A percentile compares a stretch with the other conserved stretches of the same genome.
Evolutionary conservation across 2,888 invertebrate species (phyloP).

Genomic region (Aplocera efformata): DNA sequence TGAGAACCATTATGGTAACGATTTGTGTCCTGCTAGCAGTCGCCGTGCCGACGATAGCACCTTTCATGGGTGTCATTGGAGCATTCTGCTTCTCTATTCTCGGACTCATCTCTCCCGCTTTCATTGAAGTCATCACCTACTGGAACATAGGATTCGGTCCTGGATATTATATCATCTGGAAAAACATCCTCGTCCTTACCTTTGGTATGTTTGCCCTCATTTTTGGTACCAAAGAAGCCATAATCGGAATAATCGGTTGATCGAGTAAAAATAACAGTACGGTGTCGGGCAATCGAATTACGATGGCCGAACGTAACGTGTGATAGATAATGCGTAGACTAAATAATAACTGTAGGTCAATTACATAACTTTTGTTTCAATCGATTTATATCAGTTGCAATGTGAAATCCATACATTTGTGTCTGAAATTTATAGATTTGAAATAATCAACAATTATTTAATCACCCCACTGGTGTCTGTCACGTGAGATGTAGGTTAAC

Average conservation of each 20-base stretch:
- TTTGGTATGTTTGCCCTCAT: constrained; percentile 90
- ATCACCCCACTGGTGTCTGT: too few relatives aligned
- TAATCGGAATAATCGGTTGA: constrained; percentile 44
- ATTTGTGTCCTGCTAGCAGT: constrained; percentile 89
- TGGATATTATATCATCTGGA: constrained; percentile 86
- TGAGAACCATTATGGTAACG: constrained; percentile 84
- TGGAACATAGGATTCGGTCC: constrained; percentile 91
- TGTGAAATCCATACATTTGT: too few relatives aligned
- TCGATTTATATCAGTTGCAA: too few relatives aligned
- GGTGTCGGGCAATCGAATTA: constrained; percentile 13
- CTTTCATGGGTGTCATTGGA: constrained; percentile 95
- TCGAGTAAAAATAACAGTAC: constrained; percentile 34
- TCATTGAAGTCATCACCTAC: constrained; percentile 91
- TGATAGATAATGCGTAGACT: constrained; percentile 23
- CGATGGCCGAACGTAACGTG: constrained; percentile 30
- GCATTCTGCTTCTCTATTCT: constrained; percentile 96
- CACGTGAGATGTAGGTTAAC: too few relatives aligned
- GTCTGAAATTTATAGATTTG: too few relatives aligned
- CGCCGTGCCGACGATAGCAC: constrained; percentile 92
- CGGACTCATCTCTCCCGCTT: constrained; percentile 91
- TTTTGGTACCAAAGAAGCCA: constrained; percentile 83
- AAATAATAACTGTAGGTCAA: constrained; percentile 5
- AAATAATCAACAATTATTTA: too few relatives aligned
- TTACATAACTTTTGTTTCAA: constrained; percentile 17
- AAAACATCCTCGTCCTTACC: constrained; percentile 86